Percentiles rank a stretch among this genome's conserved stretches.
phyloP scores from a whole-genome alignment of 53 echinoderm and acorn worm species.

The Arbacia lixula region DNA sequence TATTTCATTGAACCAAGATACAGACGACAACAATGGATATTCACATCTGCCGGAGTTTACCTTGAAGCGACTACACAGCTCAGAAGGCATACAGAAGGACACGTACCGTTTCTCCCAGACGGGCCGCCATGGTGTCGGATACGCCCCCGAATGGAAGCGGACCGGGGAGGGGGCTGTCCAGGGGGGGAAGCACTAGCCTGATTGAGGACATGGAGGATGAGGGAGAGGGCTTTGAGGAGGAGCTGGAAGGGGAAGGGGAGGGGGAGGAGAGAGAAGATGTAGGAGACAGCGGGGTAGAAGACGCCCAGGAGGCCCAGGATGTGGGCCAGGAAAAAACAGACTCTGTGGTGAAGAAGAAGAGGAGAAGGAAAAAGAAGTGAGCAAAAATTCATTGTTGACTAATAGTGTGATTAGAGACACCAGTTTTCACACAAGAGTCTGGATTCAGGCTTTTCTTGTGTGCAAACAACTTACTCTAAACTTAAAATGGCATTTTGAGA shows the following conservation, averaged over 20 bases:
- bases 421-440: too few species aligned
- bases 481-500: too few species aligned
- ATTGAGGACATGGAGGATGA: conserved; percentile 60
- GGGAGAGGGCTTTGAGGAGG: conserved; percentile 56
- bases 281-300: conserved; percentile 51
- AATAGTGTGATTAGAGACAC: too few species aligned
- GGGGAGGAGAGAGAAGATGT: conserved; percentile 24
- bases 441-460: too few species aligned
- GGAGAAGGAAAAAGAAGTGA: conserved; percentile 58
- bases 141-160: conserved; percentile 8
- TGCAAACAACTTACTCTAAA: too few species aligned
- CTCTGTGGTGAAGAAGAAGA: conserved; percentile 54
- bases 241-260: conserved; percentile 48
- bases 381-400: too few species aligned
- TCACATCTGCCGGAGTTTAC: too few species aligned
- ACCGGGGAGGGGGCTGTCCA: conserved; percentile 2
- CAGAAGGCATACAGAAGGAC: too few species aligned
- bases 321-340: neutral
- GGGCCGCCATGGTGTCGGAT: conserved; percentile 24
- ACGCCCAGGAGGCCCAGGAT: conserved; percentile 22
- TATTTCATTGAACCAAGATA: too few species aligned
- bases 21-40: too few species aligned
- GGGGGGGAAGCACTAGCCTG: conserved; percentile 3
- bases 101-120: too few species aligned
- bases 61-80: too few species aligned